These are phyloP conservation scores for Peromyscus melanophrys DNA, from an alignment of 2,797 vertebrate species.

Conservation along the genomic window DNA sequence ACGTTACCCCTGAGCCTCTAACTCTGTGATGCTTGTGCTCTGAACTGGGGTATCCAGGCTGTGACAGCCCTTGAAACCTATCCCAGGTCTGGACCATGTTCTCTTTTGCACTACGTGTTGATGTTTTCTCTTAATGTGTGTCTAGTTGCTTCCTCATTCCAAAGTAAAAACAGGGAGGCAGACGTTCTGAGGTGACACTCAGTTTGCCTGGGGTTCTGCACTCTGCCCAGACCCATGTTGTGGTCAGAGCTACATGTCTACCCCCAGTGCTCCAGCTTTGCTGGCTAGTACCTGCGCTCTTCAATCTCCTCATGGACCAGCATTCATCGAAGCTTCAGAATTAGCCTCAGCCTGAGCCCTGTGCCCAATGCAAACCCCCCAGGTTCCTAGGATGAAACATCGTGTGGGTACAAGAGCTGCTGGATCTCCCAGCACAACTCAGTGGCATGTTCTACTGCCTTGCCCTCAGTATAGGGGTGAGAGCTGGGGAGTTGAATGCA, in stretches of 20 bases:
- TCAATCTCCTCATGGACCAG: background rate
- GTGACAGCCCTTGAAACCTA: accelerated
- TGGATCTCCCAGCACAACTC: background rate
- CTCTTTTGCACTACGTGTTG: background rate
- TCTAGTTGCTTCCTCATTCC: background rate
- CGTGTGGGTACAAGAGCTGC: too few relatives aligned
- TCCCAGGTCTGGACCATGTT: background rate
- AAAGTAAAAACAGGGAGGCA: background rate
- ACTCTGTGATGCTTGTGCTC: background rate
- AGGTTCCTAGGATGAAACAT: too few relatives aligned
- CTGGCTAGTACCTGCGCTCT: background rate
- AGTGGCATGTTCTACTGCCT: background rate
- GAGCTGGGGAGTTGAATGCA: background rate
- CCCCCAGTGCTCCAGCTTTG: background rate
- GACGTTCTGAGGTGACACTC: background rate
- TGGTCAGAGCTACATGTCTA: background rate
- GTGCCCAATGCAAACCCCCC: accelerated
- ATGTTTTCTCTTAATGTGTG: background rate
- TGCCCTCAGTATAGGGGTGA: background rate
- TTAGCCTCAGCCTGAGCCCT: too few relatives aligned
- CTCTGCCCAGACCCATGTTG: background rate
- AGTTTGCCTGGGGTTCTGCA: background rate
- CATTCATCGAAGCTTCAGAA: background rate
- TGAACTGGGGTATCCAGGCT: background rate
- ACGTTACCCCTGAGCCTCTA: background rate